Evolutionary conservation across 2,113 vertebrate species (phyloP).

Genomic region (Mesembrinibis cayennensis): DNA sequence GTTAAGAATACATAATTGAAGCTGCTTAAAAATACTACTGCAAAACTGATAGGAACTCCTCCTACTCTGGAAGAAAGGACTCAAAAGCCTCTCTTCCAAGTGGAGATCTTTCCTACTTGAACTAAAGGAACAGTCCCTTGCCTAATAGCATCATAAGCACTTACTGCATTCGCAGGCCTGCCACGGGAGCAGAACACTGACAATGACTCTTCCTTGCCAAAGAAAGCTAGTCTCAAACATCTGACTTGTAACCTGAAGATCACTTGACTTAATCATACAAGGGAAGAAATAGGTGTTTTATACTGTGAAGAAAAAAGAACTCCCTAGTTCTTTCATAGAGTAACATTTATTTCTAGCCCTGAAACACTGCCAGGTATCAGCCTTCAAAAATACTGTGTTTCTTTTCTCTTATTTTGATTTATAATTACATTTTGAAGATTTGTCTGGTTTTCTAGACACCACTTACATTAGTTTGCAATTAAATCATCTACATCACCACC

Average conservation of each 20-base stretch:
- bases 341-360: background rate
- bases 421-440: background rate
- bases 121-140: background rate
- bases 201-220: background rate
- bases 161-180: background rate
- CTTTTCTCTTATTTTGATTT: background rate
- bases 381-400: background rate
- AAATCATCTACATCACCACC: background rate
- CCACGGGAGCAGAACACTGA: background rate
- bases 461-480: background rate
- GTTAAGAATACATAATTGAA: conserved; percentile 3
- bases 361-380: background rate
- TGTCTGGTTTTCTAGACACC: background rate
- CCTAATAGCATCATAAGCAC: background rate
- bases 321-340: background rate
- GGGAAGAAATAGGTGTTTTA: background rate
- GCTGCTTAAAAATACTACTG: background rate
- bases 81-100: conserved; percentile 17
- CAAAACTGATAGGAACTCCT: background rate
- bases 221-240: background rate
- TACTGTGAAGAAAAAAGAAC: background rate
- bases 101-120: background rate
- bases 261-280: background rate
- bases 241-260: background rate
- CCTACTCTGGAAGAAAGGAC: background rate